Percentiles rank a stretch among this genome's conserved stretches.
These are phyloP conservation scores for Phalloptychus januarius DNA, from an alignment of 2,797 vertebrate species.

Conservation along the genomic window DNA sequence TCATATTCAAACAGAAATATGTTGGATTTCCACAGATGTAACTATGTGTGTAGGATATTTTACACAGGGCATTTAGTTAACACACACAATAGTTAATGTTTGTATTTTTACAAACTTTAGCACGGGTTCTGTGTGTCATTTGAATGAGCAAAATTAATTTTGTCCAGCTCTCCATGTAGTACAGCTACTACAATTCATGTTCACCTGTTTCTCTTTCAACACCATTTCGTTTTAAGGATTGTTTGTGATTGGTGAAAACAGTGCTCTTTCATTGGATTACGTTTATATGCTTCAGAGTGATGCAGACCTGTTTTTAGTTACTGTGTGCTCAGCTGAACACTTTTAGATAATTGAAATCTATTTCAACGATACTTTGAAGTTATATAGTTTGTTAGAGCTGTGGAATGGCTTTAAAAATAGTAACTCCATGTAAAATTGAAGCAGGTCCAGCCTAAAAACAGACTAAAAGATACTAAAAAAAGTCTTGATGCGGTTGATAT, in stretches of 20 bases:
- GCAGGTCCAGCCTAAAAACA: neutral
- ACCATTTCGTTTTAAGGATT: neutral
- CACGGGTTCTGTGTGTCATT: neutral
- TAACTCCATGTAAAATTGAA: neutral
- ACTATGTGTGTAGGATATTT: neutral
- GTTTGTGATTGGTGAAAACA: neutral
- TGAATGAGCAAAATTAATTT: neutral
- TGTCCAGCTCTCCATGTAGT: neutral
- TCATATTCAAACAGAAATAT: conserved; percentile 9
- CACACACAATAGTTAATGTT: rapidly evolving
- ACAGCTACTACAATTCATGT: neutral
- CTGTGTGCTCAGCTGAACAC: neutral
- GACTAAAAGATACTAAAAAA: neutral
- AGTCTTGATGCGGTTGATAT: neutral
- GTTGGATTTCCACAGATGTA: neutral
- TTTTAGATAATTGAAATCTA: neutral
- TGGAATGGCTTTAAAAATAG: neutral
- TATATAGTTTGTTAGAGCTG: neutral
- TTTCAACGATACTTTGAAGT: neutral
- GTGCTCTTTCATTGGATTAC: neutral
- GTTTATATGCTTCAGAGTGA: neutral
- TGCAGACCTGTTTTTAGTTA: neutral
- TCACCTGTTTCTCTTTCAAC: neutral
- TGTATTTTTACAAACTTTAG: neutral
- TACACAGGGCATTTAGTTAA: neutral